These are phyloP conservation scores for Athripsodes cinereus DNA, from an alignment of 2,888 invertebrate species.

Conservation along the genomic window DNA sequence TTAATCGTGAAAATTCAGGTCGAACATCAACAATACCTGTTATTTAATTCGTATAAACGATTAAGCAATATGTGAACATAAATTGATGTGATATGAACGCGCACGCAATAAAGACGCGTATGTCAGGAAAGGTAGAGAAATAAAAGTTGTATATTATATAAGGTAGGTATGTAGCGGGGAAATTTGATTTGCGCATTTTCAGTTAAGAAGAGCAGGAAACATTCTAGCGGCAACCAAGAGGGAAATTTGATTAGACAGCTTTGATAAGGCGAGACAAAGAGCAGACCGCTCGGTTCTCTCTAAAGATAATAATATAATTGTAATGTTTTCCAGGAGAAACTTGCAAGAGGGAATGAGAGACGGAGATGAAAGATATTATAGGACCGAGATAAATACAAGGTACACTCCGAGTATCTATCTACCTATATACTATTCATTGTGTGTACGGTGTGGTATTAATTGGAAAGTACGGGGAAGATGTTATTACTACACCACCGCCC, in stretches of 20 bases:
- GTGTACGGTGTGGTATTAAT: neutral
- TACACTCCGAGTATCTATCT: neutral
- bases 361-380: conserved; percentile 7
- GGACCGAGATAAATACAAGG: conserved; percentile 8
- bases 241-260: conserved; percentile 8
- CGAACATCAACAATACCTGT: too few relatives aligned
- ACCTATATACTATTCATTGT: too few relatives aligned
- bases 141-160: too few relatives aligned
- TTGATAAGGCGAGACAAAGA: conserved; percentile 11
- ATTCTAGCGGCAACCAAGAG: neutral
- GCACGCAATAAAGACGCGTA: too few relatives aligned
- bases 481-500: too few relatives aligned
- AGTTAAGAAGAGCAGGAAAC: neutral
- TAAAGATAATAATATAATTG: conserved; percentile 13
- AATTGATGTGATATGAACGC: too few relatives aligned
- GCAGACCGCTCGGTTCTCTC: conserved; percentile 4
- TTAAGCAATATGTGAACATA: too few relatives aligned
- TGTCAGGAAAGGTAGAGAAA: neutral
- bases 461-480: neutral
- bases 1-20: too few relatives aligned
- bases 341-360: too few relatives aligned
- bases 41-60: too few relatives aligned
- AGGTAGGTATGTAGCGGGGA: neutral
- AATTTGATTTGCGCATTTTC: conserved; percentile 2
- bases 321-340: neutral